Evolutionary conservation across 2,888 invertebrate species (phyloP), one percentile per base, ranked within the genome.

Genomic region (Agrochola lota): DNA sequence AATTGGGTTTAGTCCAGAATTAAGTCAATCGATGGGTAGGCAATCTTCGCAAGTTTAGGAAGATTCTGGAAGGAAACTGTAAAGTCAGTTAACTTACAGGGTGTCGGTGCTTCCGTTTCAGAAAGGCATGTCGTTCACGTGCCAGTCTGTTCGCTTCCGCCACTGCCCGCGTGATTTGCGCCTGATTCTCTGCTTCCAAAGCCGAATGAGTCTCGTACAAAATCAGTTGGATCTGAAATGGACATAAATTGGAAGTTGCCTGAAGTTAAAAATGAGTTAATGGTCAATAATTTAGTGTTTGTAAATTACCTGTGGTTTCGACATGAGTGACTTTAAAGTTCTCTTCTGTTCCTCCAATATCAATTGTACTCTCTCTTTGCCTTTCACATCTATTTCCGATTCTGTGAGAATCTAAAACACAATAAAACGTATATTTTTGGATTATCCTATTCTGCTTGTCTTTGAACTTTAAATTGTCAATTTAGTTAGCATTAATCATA

Each of bases 151-250:
- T 98, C 0, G 98, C 97, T 88, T 98, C 97, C 0, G 97, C 97
- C 0, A 98, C 97, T 0, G 98, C 97, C 63, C 97, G 97, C 0
- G 97, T 95, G 30, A 98, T 97, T 97, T 98, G 98, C 43, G 97
- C 97, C 63, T 97, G 97, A 85, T 98, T 98, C 93, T 98, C 98
- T 0, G 97, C 97, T 57, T 97, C 97, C 63, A 98, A 94, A 71
- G 98, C 97, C 0, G 98, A 98, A 94, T 98, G 98, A 0, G 98
- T 98, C 92, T 98, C 98, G 89, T 98, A 98, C 55, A 98, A 93
- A 23, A 98, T 97, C 82, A 98, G 97, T 91, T 98, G 98, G 43
- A 98, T 97, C 97, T 98, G 88, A 74, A 92, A 92, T 72, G 26
- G 1, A 70, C 46, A 46, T 20, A 12, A 26, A 67, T 26, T 11